phyloP scores from a whole-genome alignment of 2,888 invertebrate species.

The Nesidiocoris tenuis region DNA sequence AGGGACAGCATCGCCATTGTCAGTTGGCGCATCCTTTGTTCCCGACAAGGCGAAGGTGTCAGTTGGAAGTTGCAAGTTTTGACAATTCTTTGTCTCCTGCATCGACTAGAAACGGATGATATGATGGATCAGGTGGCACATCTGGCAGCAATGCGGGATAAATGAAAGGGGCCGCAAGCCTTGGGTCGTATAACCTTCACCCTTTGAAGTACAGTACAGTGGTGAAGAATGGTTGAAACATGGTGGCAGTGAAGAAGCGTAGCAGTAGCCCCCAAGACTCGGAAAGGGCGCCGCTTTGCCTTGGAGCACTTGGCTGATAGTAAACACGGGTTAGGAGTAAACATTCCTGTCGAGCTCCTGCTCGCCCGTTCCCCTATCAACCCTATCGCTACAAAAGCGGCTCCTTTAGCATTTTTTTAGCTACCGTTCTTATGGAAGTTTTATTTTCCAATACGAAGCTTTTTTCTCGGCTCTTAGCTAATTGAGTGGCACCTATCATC shows the following conservation, averaged over 20 bases:
- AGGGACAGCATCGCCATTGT: not conserved
- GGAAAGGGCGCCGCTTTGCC: slow-evolving; percentile 23
- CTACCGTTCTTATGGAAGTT: not conserved
- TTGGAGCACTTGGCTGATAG: slow-evolving; percentile 25
- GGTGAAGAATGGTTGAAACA: too few species aligned
- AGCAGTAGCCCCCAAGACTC: not conserved
- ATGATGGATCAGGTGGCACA: slow-evolving; percentile 39
- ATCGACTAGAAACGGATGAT: not conserved
- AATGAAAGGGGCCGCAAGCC: not conserved
- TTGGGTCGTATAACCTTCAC: not conserved
- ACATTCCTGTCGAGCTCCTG: slow-evolving; percentile 3
- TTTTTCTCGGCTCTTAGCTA: slow-evolving; percentile 5
- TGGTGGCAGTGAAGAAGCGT: not conserved
- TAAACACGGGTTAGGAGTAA: slow-evolving; percentile 25
- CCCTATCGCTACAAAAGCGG: slow-evolving; percentile 6
- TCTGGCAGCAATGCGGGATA: slow-evolving; percentile 3
- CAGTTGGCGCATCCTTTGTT: not conserved
- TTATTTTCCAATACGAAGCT: slow-evolving; percentile 9
- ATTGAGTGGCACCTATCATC: slow-evolving; percentile 30
- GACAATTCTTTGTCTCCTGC: slow-evolving; percentile 23
- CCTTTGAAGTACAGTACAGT: not conserved
- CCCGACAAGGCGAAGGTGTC: slow-evolving; percentile 10
- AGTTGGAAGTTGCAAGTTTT: slow-evolving; percentile 23
- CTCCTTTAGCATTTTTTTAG: not conserved
- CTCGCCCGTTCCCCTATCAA: not conserved